Evolutionary conservation across 2,797 vertebrate species (phyloP), one percentile per base, ranked within the genome.

Genomic region (Gobio occitaniae): DNA sequence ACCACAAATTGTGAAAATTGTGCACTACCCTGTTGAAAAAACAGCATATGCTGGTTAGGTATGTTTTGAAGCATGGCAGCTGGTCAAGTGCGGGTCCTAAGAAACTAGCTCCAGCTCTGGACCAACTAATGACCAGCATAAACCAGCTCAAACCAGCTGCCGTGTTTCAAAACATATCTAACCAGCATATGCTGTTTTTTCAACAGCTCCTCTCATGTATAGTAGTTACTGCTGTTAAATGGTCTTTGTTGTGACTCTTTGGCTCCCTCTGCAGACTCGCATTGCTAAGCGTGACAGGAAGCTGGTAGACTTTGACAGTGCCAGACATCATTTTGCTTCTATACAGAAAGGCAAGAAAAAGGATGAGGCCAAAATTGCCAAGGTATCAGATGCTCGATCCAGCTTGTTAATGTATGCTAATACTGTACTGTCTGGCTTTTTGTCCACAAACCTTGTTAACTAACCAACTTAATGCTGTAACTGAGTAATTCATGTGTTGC

Each of bases 261-360:
- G 68, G 3, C 41, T 61, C 76, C 25, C 86, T 17, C 61, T 59
- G 3, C 91, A 97, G 98, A 96, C 97, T 66, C 98, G 98, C 38
- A 97, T 99, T 0, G 97, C 97, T 0, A 99, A 99, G 91, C 95
- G 98, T 0, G 97, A 98, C 70, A 96, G 98, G 92, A 99, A 99
- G 92, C 94, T 99, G 89, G 97, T 99, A 90, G 98, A 99, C 93
- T 99, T 96, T 0, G 98, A 99, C 95, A 99, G 98, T 29, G 98
- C 98, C 86, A 94, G 98, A 86, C 98, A 99, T 92, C 98, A 99
- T 90, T 98, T 96, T 12, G 93, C 96, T 92, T 97, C 97, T 79
- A 93, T 99, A 86, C 97, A 99, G 91, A 98, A 97, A 3, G 96
- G 97, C 32, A 99, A 99, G 93, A 98, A 97, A 93, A 97, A 98